These are phyloP conservation scores for Holcopasites calliopsidis DNA, from an alignment of 1,140 invertebrate species.

Conservation along the genomic window DNA sequence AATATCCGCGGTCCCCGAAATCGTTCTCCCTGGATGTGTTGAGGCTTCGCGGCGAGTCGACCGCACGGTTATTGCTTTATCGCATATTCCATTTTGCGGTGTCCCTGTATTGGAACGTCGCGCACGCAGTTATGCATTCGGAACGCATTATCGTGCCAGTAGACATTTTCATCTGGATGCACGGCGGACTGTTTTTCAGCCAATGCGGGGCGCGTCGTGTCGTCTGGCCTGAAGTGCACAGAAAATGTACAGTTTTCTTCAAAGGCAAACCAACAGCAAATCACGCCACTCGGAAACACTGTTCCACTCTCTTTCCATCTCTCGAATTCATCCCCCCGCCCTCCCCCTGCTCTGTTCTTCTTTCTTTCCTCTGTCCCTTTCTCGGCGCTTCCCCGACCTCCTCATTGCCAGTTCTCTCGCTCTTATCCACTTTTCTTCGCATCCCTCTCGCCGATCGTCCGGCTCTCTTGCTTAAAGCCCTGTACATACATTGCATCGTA, in stretches of 20 bases:
- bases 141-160: constrained; percentile 19
- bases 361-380: background rate
- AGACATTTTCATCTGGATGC: constrained; percentile 23
- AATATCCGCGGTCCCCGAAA: constrained; percentile 21
- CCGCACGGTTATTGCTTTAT: constrained; percentile 35
- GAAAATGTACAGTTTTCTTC: constrained; percentile 24
- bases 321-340: too few relatives aligned
- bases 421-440: constrained; percentile 2
- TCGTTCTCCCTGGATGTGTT: background rate
- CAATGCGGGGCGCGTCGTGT: background rate
- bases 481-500: constrained; percentile 36
- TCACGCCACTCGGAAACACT: constrained; percentile 50
- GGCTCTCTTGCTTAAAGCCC: constrained; percentile 40
- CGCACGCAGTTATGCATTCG: constrained; percentile 11
- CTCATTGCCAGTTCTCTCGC: background rate
- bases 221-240: background rate
- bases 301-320: background rate
- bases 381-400: background rate
- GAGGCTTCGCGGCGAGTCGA: constrained; percentile 2
- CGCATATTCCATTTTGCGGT: constrained; percentile 33
- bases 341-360: background rate
- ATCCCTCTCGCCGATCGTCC: constrained; percentile 2
- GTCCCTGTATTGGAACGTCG: background rate
- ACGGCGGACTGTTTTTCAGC: background rate
- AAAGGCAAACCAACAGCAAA: constrained; percentile 25